Conservation (phyloP, 1,140 invertebrate species). For the Apis dorsata region DNA sequence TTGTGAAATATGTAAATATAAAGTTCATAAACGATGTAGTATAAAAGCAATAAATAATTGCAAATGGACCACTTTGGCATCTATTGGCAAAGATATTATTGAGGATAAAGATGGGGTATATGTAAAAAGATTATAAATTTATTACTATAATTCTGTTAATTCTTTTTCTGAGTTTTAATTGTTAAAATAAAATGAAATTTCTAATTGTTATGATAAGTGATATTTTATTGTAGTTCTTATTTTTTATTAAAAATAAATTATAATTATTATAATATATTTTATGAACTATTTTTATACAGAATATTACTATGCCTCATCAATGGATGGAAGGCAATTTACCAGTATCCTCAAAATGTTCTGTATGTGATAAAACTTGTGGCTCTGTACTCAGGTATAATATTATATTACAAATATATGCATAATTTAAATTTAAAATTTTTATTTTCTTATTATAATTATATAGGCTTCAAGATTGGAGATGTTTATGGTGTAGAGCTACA, state of each 20-base stretch:
- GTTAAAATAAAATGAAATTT: not conserved
- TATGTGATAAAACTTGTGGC: slow-evolving; percentile 98
- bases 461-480: slow-evolving; percentile 96
- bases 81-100: slow-evolving; percentile 95
- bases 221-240: not conserved
- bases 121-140: slow-evolving; percentile 39
- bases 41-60: slow-evolving; percentile 95
- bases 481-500: slow-evolving; percentile 96
- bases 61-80: slow-evolving; percentile 97
- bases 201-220: not conserved
- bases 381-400: slow-evolving; percentile 90
- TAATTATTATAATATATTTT: not conserved
- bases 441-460: slow-evolving; percentile 27
- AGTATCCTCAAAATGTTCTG: slow-evolving; percentile 94
- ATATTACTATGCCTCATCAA: slow-evolving; percentile 96
- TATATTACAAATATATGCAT: not conserved
- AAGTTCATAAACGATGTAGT: slow-evolving; percentile 96
- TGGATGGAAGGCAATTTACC: slow-evolving; percentile 99
- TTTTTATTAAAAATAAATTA: not conserved
- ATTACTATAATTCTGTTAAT: not conserved
- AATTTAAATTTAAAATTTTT: slow-evolving; percentile 20
- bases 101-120: slow-evolving; percentile 95
- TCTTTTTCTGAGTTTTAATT: not conserved
- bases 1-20: slow-evolving; percentile 98
- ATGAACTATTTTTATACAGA: slow-evolving; percentile 81